Percentiles rank a stretch among this genome's conserved stretches.
Evolutionary conservation across 2,888 invertebrate species (phyloP).

Genomic region (Acleris holmiana): DNA sequence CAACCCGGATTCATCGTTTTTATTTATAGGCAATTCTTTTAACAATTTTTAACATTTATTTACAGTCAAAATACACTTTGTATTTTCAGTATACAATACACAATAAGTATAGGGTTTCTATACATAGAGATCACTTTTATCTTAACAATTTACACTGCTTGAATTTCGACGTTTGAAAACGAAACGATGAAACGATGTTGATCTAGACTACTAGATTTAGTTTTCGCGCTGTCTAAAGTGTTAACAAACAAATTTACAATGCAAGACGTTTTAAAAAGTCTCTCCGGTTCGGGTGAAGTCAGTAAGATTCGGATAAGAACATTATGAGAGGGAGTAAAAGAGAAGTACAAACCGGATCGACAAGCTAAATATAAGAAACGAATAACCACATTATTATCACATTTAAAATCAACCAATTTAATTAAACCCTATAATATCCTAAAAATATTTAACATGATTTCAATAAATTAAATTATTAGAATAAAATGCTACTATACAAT

Average conservation of each 20-base stretch:
- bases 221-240: no score
- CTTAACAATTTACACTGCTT: conserved; percentile 1
- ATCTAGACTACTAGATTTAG: no score
- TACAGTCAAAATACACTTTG: conserved; percentile 32
- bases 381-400: conserved; percentile 15
- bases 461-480: conserved; percentile 5
- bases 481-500: no score
- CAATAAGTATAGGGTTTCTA: conserved; percentile 14
- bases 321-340: no score
- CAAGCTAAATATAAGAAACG: background rate
- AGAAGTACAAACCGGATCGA: no score
- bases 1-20: conserved; percentile 15
- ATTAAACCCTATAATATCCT: background rate
- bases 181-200: no score
- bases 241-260: no score
- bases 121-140: conserved; percentile 35
- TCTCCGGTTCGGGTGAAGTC: no score
- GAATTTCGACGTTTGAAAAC: background rate
- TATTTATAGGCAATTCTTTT: conserved; percentile 15
- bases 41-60: conserved; percentile 35
- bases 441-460: conserved; percentile 3
- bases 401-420: conserved; percentile 20
- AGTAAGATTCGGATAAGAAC: no score
- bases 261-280: no score
- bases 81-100: conserved; percentile 11